Evolutionary conservation across 2,797 vertebrate species (phyloP).

Genomic region (Rhinella marina): DNA sequence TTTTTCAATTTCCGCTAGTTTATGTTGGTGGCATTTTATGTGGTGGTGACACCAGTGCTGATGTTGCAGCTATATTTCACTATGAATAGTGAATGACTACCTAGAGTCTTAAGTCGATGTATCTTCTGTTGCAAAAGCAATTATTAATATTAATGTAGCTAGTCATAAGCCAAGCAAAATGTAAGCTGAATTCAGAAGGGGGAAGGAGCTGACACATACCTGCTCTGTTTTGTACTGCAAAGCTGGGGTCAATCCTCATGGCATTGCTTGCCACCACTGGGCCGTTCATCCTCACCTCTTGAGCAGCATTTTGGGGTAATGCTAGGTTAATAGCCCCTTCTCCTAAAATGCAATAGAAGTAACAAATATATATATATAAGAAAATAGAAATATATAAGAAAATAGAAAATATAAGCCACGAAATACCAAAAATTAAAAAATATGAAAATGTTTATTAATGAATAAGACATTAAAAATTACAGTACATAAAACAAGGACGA

Average conservation of each 20-base stretch:
- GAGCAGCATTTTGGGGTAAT: conserved; percentile 86
- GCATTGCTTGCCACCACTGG: conserved; percentile 84
- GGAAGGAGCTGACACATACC: conserved; percentile 73
- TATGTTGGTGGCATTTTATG: neutral
- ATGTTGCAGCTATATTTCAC: neutral
- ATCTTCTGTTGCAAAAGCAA: neutral
- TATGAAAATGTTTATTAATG: too few species aligned
- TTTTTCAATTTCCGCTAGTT: too few species aligned
- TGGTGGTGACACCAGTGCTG: neutral
- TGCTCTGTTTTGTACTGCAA: conserved; percentile 87
- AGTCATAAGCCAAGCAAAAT: neutral
- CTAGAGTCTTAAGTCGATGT: neutral
- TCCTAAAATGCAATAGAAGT: conserved; percentile 74
- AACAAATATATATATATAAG: too few species aligned
- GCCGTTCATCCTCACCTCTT: conserved; percentile 94
- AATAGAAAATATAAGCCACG: too few species aligned
- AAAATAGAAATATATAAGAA: too few species aligned
- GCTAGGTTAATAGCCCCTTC: conserved; percentile 97
- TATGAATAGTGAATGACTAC: neutral
- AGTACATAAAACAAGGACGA: too few species aligned
- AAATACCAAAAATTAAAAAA: too few species aligned
- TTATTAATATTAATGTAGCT: neutral
- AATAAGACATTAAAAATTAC: neutral
- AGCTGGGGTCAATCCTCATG: conserved; percentile 89
- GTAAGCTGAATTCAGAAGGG: neutral